Percentiles rank a stretch among this genome's conserved stretches.
Conservation (phyloP, 2,113 vertebrate species). For the Chaetorhynchus papuensis region DNA sequence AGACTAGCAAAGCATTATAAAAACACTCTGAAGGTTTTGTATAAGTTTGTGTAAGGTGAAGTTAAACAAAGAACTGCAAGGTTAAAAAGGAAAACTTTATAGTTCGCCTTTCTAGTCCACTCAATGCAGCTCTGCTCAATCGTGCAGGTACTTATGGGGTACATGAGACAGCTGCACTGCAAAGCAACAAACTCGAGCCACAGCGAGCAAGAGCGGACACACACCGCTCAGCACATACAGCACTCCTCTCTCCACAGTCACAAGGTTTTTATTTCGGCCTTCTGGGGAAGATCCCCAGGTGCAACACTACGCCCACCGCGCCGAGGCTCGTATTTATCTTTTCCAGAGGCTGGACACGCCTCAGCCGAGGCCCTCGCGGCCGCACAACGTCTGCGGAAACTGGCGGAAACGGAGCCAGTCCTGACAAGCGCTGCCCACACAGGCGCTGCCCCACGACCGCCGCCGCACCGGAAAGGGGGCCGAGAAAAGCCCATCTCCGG, state of each 20-base stretch:
- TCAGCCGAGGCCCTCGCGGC: background rate
- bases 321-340: background rate
- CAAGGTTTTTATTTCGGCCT: accelerated
- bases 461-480: background rate
- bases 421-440: background rate
- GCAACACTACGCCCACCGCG: background rate
- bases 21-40: background rate
- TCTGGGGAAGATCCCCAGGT: accelerated
- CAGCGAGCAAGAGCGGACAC: background rate
- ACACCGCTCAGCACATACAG: background rate
- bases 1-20: background rate
- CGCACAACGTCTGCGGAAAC: background rate
- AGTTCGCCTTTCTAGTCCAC: background rate
- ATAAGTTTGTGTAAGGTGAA: background rate
- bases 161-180: accelerated
- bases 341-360: background rate
- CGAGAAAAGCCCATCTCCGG: too few species aligned
- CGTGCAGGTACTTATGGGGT: accelerated
- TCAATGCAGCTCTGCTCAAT: too few species aligned
- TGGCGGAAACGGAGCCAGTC: background rate
- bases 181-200: background rate
- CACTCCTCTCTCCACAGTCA: background rate
- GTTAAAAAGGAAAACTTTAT: background rate
- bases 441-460: background rate
- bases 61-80: background rate